A percentile compares a stretch with the other conserved stretches of the same genome.
Conservation (phyloP, 1,140 invertebrate genomes). For the Hyles vespertilio region DNA sequence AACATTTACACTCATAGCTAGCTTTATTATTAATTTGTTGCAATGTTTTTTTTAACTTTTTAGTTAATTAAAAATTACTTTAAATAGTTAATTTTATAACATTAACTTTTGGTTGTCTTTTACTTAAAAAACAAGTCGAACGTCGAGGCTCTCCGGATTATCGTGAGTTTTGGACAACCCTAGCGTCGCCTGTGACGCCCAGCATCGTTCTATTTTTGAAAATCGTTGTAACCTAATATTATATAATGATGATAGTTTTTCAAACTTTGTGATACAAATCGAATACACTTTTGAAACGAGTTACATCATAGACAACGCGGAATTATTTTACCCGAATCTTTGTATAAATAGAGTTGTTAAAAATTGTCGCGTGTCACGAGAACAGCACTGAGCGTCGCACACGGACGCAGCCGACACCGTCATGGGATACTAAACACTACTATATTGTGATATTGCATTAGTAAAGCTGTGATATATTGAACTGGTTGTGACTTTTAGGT, state of each 20-base stretch:
- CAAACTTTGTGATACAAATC: not conserved
- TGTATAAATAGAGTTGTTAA: too few species aligned
- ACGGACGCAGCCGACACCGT: conserved; percentile 39
- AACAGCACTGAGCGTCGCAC: conserved; percentile 33
- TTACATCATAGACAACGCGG: too few species aligned
- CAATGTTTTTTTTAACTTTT: conserved; percentile 70
- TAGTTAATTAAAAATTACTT: conserved; percentile 63
- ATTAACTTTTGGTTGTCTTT: conserved; percentile 75
- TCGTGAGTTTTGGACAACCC: conserved; percentile 58
- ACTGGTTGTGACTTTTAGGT: conserved; percentile 67
- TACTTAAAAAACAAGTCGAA: conserved; percentile 69
- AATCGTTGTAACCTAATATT: not conserved
- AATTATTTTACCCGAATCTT: too few species aligned
- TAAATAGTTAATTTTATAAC: conserved; percentile 74
- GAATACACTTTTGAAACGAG: too few species aligned
- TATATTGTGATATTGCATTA: conserved; percentile 66
- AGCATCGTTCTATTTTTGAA: conserved; percentile 6
- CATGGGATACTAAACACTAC: conserved; percentile 51
- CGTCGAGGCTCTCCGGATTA: conserved; percentile 57
- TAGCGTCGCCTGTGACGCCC: conserved; percentile 31
- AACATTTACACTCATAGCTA: conserved; percentile 75
- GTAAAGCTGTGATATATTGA: conserved; percentile 71
- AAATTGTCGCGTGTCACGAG: conserved; percentile 1
- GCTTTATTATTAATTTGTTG: conserved; percentile 75
- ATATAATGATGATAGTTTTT: not conserved